Evolutionary conservation across 2,797 vertebrate genomes (phyloP).

Genomic region (Hydrolagus colliei): DNA sequence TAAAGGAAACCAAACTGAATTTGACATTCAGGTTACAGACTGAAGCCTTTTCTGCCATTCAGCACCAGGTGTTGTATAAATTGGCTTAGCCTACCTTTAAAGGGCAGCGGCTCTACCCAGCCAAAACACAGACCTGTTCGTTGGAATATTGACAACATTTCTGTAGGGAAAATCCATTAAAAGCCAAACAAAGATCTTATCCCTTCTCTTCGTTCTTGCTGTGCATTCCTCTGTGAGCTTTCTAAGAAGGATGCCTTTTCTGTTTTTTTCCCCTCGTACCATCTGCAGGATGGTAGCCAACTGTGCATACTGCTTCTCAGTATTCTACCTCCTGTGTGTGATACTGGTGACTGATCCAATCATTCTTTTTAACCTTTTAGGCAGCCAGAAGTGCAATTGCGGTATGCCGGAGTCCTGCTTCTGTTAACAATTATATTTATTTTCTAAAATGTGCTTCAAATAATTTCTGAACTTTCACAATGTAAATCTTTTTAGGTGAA

Average conservation of each 20-base stretch:
- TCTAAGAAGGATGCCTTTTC: slow-evolving; percentile 65
- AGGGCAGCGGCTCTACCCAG: slow-evolving; percentile 45
- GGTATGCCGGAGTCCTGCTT: not conserved
- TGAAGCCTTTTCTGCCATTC: slow-evolving; percentile 65
- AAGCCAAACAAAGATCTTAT: slow-evolving; percentile 54
- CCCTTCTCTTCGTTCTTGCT: slow-evolving; percentile 48
- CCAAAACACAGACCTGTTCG: slow-evolving; percentile 33
- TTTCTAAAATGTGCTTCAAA: not conserved
- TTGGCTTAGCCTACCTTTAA: slow-evolving; percentile 63
- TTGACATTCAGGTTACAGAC: slow-evolving; percentile 62
- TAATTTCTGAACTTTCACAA: not conserved
- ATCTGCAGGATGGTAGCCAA: slow-evolving; percentile 69
- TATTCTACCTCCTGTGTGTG: slow-evolving; percentile 47
- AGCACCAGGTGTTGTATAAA: slow-evolving; percentile 63
- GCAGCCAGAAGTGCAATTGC: not conserved
- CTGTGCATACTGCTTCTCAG: slow-evolving; percentile 47
- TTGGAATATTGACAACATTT: slow-evolving; percentile 34
- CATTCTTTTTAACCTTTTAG: slow-evolving; percentile 40
- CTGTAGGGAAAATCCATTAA: slow-evolving; percentile 48
- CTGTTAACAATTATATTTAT: not conserved
- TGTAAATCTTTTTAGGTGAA: no score
- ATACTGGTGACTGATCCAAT: slow-evolving; percentile 50
- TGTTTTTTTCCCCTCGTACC: slow-evolving; percentile 68
- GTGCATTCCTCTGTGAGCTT: slow-evolving; percentile 53
- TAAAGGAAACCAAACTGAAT: slow-evolving; percentile 68